Conservation (phyloP, 2,888 invertebrate genomes). For the Eucera pruinosa region DNA sequence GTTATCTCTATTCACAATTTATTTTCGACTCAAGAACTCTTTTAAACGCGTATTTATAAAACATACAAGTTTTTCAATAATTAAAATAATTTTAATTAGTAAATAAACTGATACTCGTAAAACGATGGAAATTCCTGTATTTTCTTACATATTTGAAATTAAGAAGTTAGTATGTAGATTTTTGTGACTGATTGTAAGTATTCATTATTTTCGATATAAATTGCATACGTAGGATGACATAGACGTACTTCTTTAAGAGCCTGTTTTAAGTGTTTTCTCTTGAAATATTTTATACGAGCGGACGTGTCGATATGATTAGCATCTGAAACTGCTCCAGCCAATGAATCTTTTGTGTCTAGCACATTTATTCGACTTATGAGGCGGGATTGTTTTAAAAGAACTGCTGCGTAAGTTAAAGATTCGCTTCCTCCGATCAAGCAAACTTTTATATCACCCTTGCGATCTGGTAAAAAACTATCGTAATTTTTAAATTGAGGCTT, state of each 20-base stretch:
- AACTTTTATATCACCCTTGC: constrained; percentile 64
- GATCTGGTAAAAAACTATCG: constrained; percentile 36
- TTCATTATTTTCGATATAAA: too few species aligned
- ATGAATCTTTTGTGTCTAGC: constrained; percentile 71
- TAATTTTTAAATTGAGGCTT: constrained; percentile 24
- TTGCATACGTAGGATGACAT: not conserved
- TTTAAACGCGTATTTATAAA: too few species aligned
- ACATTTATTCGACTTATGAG: constrained; percentile 74
- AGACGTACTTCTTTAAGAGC: constrained; percentile 68
- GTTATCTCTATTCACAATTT: too few species aligned
- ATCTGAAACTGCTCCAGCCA: constrained; percentile 68
- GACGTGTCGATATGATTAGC: constrained; percentile 75
- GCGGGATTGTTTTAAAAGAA: constrained; percentile 78
- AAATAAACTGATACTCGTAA: too few species aligned
- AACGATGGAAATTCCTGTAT: too few species aligned
- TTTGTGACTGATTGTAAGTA: too few species aligned
- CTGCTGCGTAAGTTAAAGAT: constrained; percentile 70
- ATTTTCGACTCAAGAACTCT: too few species aligned
- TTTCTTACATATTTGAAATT: too few species aligned
- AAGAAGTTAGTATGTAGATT: too few species aligned
- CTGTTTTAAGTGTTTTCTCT: constrained; percentile 64
- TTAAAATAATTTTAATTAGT: too few species aligned
- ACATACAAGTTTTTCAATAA: too few species aligned
- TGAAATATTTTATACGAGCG: constrained; percentile 72
- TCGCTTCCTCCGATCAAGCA: constrained; percentile 78